Conservation (phyloP, 2,113 vertebrate genomes). For the Sialia sialis region DNA sequence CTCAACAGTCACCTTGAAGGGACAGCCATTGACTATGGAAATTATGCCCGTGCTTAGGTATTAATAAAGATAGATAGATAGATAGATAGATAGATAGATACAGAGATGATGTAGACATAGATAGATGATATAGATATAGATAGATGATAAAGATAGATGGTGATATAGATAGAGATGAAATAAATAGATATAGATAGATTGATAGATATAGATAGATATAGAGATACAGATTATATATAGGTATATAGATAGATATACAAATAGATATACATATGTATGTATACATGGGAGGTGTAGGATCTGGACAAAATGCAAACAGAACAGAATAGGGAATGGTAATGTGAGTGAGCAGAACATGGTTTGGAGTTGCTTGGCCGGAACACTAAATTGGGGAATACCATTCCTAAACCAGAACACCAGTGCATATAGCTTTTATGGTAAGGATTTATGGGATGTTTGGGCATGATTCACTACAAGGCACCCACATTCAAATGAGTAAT, state of each 20-base stretch:
- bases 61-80: no score
- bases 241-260: no score
- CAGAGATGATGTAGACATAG: no score
- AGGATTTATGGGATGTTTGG: neutral
- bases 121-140: no score
- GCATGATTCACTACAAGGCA: neutral
- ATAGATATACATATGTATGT: no score
- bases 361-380: neutral
- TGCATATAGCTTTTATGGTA: neutral
- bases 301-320: neutral
- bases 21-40: neutral
- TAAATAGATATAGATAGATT: no score
- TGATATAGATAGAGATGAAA: no score
- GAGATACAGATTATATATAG: no score
- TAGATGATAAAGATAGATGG: no score
- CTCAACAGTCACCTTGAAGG: neutral
- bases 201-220: no score
- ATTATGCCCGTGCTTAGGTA: neutral
- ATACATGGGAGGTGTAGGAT: neutral
- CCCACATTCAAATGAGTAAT: neutral
- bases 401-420: neutral
- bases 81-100: no score
- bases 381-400: neutral
- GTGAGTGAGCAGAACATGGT: neutral
- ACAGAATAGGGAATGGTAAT: neutral